These are phyloP conservation scores for Aldrovandia affinis DNA, from an alignment of 2,797 vertebrate genomes.

Conservation along the genomic window DNA sequence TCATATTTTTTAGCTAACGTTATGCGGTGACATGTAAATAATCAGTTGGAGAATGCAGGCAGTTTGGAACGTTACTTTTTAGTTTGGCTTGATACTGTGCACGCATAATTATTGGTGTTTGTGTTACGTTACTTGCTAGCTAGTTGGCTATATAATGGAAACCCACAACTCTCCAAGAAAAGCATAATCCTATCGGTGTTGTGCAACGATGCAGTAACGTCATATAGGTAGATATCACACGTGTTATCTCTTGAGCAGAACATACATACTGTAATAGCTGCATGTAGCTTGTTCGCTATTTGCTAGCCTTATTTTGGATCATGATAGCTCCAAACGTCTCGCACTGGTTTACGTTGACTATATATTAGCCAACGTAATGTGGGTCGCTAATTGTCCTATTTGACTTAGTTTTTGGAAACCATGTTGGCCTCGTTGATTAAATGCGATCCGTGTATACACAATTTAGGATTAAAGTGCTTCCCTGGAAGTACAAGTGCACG, in stretches of 20 bases:
- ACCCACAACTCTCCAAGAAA: not conserved
- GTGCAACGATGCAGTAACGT: not conserved
- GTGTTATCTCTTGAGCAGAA: not conserved
- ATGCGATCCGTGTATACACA: not conserved
- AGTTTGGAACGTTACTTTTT: not conserved
- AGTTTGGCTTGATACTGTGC: not conserved
- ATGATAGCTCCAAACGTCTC: not conserved
- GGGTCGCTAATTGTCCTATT: not conserved
- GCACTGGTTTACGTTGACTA: not conserved
- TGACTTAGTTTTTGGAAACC: not conserved
- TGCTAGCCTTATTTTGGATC: not conserved
- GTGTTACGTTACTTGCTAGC: not conserved
- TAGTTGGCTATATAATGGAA: not conserved
- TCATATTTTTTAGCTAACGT: not conserved
- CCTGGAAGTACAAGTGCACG: not conserved
- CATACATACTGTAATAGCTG: not conserved
- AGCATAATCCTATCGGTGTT: not conserved
- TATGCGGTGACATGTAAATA: not conserved
- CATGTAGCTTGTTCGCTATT: not conserved
- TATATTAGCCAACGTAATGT: not conserved
- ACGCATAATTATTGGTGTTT: not conserved
- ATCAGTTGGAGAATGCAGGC: not conserved
- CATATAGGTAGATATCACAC: not conserved
- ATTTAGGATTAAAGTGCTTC: not conserved
- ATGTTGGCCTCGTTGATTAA: not conserved